A percentile compares a stretch with the other conserved stretches of the same genome.
These are phyloP conservation scores for Ispidina picta DNA, from an alignment of 2,797 vertebrate species.

Conservation along the genomic window DNA sequence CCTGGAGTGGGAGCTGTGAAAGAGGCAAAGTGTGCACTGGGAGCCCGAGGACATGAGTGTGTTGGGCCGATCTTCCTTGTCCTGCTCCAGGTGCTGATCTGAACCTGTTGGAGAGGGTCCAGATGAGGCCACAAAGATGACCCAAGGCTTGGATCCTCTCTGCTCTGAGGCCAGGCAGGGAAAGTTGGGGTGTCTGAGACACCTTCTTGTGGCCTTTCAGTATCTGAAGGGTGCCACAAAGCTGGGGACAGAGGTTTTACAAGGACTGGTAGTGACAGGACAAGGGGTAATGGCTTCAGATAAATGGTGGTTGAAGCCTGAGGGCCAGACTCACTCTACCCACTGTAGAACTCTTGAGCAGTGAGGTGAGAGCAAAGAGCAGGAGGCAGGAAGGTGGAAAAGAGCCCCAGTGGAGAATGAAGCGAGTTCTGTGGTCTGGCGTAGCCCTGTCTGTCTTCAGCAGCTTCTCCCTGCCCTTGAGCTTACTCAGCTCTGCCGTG, in stretches of 20 bases:
- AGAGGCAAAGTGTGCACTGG: not conserved
- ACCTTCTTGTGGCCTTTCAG: no score
- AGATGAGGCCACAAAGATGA: no score
- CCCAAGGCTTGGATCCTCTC: no score
- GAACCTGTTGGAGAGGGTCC: not conserved
- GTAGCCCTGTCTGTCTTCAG: not conserved
- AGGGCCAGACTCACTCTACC: not conserved
- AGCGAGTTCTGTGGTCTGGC: not conserved
- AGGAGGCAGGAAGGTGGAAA: not conserved
- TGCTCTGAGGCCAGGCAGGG: no score
- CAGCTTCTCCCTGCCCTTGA: not conserved
- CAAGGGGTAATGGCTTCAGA: no score
- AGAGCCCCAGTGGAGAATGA: fast-evolving
- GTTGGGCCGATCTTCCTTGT: not conserved
- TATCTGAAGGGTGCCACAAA: no score
- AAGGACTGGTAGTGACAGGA: no score
- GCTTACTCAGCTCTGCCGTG: not conserved
- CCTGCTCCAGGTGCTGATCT: not conserved
- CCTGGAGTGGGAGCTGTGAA: not conserved
- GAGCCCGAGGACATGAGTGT: not conserved
- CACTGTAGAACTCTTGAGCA: not conserved
- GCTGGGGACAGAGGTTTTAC: no score
- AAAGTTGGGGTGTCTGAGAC: no score
- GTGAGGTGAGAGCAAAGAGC: not conserved
- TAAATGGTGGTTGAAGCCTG: not conserved